Evolutionary conservation across 2,797 vertebrate genomes (phyloP).

Genomic region (Tympanoctomys barrerae): DNA sequence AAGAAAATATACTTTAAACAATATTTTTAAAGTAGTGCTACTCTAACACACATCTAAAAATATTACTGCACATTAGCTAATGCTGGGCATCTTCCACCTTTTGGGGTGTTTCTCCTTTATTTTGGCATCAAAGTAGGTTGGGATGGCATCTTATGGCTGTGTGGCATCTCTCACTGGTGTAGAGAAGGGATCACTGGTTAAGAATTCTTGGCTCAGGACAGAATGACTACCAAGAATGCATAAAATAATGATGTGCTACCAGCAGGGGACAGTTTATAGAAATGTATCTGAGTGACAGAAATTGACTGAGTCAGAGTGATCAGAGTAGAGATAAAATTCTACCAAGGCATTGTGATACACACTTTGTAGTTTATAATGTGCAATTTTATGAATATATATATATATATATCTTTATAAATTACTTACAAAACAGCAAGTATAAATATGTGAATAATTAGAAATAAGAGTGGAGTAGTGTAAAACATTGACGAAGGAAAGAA

Average conservation of each 20-base stretch:
- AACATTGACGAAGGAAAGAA: not conserved
- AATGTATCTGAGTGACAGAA: not conserved
- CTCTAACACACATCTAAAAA: slow-evolving; percentile 8
- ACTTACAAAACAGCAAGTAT: not conserved
- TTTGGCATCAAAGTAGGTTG: not conserved
- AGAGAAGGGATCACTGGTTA: not conserved
- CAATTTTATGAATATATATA: not conserved
- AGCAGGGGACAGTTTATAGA: not conserved
- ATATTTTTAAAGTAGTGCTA: not conserved
- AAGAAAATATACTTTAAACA: not conserved
- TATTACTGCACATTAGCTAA: not conserved
- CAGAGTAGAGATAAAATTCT: slow-evolving; percentile 58
- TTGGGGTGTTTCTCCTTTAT: not conserved
- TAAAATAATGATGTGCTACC: slow-evolving; percentile 39
- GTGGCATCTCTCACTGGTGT: not conserved
- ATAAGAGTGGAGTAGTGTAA: not conserved
- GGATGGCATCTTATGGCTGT: not conserved
- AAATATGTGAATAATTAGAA: slow-evolving; percentile 19
- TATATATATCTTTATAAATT: not conserved
- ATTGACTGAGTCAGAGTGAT: not conserved
- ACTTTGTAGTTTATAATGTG: not conserved
- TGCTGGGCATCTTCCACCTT: not conserved
- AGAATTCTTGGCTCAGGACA: not conserved
- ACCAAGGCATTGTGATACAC: not conserved
- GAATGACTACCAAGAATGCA: not conserved